Conservation (phyloP, 2,797 vertebrate species). For the Typhlichthys subterraneus region DNA sequence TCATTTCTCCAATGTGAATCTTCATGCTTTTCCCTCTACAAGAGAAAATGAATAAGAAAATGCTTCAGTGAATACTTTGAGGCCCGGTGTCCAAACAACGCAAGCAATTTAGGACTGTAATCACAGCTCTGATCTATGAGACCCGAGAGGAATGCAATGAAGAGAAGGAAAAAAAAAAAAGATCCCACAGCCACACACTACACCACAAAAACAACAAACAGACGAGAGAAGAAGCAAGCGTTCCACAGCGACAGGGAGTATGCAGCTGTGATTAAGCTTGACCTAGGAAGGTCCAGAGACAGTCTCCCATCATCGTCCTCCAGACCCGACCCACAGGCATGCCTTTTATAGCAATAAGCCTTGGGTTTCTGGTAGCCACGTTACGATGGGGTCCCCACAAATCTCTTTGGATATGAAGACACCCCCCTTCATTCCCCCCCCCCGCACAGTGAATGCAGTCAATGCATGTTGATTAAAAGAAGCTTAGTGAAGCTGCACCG, state of each 20-base stretch:
- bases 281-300: slow-evolving; percentile 35
- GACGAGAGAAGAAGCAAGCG: slow-evolving; percentile 14
- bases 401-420: slow-evolving; percentile 25
- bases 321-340: slow-evolving; percentile 1
- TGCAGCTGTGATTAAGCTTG: slow-evolving; percentile 41
- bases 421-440: too few relatives aligned
- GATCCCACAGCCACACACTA: slow-evolving; percentile 27
- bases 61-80: neutral
- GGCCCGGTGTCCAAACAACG: neutral
- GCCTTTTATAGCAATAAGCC: slow-evolving; percentile 52
- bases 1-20: slow-evolving; percentile 23
- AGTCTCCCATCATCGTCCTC: slow-evolving; percentile 12
- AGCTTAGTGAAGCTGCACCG: slow-evolving; percentile 38
- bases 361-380: slow-evolving; percentile 25
- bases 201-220: slow-evolving; percentile 25
- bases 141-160: slow-evolving; percentile 60
- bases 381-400: slow-evolving; percentile 19
- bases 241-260: slow-evolving; percentile 34
- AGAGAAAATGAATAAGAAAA: slow-evolving; percentile 8
- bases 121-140: slow-evolving; percentile 49
- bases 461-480: slow-evolving; percentile 27
- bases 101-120: slow-evolving; percentile 31
- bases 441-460: slow-evolving; percentile 20
- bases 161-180: slow-evolving; percentile 42
- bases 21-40: slow-evolving; percentile 33